phyloP scores from a whole-genome alignment of 2,113 vertebrate species.

The Lichenostomus cassidix region DNA sequence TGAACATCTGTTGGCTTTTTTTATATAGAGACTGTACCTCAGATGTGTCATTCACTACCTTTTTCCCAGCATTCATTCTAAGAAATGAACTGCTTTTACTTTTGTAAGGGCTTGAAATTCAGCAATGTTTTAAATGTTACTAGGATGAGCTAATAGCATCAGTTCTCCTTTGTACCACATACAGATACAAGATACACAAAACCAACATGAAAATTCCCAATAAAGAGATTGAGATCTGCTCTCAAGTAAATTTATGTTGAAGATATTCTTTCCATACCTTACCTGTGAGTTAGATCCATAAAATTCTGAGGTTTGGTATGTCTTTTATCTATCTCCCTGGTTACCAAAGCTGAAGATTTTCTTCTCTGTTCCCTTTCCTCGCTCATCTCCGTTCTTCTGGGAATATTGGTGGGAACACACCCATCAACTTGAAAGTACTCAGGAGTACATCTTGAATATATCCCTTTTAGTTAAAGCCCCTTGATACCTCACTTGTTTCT shows the following conservation, averaged over 20 bases:
- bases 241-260: background rate
- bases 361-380: background rate
- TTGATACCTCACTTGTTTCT: background rate
- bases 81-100: background rate
- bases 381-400: background rate
- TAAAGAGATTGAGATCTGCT: background rate
- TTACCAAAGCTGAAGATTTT: background rate
- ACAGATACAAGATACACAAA: background rate
- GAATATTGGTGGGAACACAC: background rate
- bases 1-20: background rate
- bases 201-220: background rate
- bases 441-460: background rate
- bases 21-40: background rate
- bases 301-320: background rate
- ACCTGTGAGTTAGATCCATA: background rate
- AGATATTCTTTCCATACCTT: background rate
- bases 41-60: background rate
- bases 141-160: background rate
- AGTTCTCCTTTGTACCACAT: background rate
- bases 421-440: background rate
- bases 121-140: background rate
- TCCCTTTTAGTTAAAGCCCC: background rate
- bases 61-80: background rate
- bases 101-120: background rate
- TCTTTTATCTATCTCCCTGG: background rate